These are phyloP conservation scores for Drosophila rhopaloa DNA, from an alignment of 1,140 invertebrate genomes.

Conservation along the genomic window DNA sequence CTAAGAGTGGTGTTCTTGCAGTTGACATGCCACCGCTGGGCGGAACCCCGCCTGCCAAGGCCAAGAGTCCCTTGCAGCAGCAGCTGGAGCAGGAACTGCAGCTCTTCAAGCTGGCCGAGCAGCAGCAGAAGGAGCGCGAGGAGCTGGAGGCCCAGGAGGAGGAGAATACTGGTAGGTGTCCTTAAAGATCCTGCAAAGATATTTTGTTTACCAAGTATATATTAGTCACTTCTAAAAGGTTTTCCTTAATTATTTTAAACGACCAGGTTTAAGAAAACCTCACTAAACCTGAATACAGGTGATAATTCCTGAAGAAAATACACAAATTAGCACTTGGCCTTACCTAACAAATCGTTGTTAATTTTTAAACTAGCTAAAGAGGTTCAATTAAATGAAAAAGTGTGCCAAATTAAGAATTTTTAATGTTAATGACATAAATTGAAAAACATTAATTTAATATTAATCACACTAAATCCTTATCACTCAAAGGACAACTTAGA, in stretches of 20 bases:
- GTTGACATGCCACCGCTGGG: slow-evolving; percentile 75
- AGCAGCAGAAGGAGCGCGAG: slow-evolving; percentile 68
- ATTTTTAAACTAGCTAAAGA: not conserved
- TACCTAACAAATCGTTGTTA: not conserved
- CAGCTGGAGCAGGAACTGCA: slow-evolving; percentile 73
- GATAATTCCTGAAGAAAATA: not conserved
- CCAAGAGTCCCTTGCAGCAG: slow-evolving; percentile 79
- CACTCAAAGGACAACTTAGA: no score
- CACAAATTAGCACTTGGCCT: not conserved
- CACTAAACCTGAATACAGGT: not conserved
- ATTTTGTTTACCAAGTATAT: no score
- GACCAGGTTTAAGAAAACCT: not conserved
- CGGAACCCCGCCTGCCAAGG: slow-evolving; percentile 75
- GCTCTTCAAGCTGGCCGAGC: slow-evolving; percentile 67
- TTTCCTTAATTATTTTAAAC: not conserved
- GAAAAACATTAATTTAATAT: not conserved
- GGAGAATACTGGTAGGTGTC: slow-evolving; percentile 64
- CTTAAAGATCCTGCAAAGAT: no score
- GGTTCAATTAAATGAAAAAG: not conserved
- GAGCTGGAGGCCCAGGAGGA: slow-evolving; percentile 69
- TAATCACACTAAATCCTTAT: not conserved
- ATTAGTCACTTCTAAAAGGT: not conserved
- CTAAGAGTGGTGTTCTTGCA: slow-evolving; percentile 44
- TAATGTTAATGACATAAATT: not conserved
- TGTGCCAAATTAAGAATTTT: not conserved